A percentile compares a stretch with the other conserved stretches of the same genome.
Conservation (phyloP, 1,140 invertebrate genomes). For the Ceratina australensis region DNA sequence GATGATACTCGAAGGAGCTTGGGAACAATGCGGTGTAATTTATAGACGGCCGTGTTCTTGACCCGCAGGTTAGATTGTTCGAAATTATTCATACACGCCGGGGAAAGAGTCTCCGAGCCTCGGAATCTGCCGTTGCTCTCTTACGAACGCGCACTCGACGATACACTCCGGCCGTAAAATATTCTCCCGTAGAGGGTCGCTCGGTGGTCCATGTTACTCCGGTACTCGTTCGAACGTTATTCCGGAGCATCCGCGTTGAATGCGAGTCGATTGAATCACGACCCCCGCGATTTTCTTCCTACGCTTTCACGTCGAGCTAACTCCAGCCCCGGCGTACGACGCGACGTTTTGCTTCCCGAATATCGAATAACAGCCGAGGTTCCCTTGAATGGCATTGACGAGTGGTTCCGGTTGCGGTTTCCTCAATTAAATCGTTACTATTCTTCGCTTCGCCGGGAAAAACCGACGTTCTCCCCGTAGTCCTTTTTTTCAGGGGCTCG, state of each 20-base stretch:
- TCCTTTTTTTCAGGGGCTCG: too few species aligned
- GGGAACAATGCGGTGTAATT: too few species aligned
- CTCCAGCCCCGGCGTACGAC: not conserved
- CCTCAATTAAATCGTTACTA: slow-evolving; percentile 13
- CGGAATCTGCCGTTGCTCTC: not conserved
- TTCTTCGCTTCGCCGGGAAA: not conserved
- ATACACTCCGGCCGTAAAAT: slow-evolving; percentile 7
- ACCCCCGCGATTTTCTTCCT: not conserved
- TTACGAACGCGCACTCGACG: not conserved
- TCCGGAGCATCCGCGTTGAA: slow-evolving; percentile 16
- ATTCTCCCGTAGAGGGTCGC: not conserved
- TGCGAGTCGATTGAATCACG: slow-evolving; percentile 1
- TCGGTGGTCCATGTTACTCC: not conserved
- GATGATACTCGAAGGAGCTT: too few species aligned
- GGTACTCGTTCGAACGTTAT: slow-evolving; percentile 1
- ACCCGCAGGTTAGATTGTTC: not conserved
- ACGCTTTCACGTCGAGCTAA: not conserved
- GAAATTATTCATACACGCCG: not conserved
- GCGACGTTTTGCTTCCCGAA: not conserved
- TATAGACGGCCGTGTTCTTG: not conserved
- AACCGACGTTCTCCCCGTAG: not conserved
- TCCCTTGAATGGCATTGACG: slow-evolving; percentile 4
- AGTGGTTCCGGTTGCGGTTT: slow-evolving; percentile 10
- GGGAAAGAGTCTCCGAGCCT: not conserved
- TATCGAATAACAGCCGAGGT: not conserved